Conservation (phyloP, 2,888 invertebrate species). For the Ectemnius cavifrons region DNA sequence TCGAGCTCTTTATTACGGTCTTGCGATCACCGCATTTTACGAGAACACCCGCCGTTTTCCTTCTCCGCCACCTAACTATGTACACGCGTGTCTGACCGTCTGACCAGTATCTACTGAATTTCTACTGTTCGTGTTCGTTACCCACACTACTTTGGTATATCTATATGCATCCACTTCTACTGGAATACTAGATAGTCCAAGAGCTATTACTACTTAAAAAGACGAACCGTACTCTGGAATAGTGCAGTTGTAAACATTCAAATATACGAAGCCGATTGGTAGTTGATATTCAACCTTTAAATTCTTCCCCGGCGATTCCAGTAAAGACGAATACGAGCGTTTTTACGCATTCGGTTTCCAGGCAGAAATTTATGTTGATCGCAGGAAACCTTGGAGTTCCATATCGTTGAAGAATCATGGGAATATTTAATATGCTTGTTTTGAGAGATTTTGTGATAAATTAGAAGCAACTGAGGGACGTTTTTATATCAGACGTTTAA, state of each 20-base stretch:
- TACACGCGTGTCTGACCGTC: constrained; percentile 31
- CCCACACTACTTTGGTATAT: too few relatives aligned
- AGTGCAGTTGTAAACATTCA: constrained; percentile 33
- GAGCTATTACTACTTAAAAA: too few relatives aligned
- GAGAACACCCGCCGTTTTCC: constrained; percentile 53
- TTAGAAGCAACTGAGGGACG: too few relatives aligned
- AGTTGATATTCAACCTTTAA: constrained; percentile 34
- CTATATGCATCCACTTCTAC: too few relatives aligned
- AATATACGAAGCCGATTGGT: constrained; percentile 26
- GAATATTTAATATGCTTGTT: too few relatives aligned
- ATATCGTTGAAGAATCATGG: too few relatives aligned
- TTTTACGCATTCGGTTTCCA: neutral
- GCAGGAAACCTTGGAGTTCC: too few relatives aligned
- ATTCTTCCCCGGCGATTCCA: constrained; percentile 22
- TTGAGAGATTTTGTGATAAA: too few relatives aligned
- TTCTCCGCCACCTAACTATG: constrained; percentile 40
- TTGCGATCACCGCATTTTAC: constrained; percentile 65
- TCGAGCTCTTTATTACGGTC: constrained; percentile 63
- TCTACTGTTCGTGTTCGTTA: too few relatives aligned
- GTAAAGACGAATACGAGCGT: constrained; percentile 41
- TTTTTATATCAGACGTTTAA: too few relatives aligned
- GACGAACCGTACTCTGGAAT: neutral
- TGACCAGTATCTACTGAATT: neutral
- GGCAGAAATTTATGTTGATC: constrained; percentile 8
- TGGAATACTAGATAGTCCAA: too few relatives aligned